Evolutionary conservation across 2,113 vertebrate genomes (phyloP).

Genomic region (Galeopterus variegatus): DNA sequence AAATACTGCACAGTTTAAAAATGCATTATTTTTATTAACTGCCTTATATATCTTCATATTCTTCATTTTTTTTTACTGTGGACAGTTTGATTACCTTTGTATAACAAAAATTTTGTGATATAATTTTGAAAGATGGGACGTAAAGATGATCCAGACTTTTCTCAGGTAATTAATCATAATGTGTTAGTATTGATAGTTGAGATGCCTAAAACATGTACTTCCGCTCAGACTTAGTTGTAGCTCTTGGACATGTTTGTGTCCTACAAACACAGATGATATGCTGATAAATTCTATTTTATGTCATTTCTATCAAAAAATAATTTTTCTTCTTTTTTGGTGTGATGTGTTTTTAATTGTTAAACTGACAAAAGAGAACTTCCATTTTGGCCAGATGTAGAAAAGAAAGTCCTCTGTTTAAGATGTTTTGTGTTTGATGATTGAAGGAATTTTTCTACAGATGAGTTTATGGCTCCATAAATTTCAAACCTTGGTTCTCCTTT

Average conservation of each 20-base stretch:
- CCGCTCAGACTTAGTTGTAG: neutral
- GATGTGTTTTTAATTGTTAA: neutral
- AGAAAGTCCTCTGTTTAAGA: neutral
- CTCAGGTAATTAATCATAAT: neutral
- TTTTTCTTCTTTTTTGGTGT: neutral
- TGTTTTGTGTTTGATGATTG: neutral
- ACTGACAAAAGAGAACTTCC: neutral
- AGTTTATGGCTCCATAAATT: neutral
- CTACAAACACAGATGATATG: neutral
- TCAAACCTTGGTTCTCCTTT: neutral
- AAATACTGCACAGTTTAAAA: slow-evolving; percentile 24
- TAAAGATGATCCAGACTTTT: neutral
- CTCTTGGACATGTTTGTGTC: neutral
- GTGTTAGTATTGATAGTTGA: neutral
- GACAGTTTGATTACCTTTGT: neutral
- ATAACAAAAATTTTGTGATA: neutral
- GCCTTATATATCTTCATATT: neutral
- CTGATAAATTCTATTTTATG: neutral
- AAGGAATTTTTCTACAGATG: neutral
- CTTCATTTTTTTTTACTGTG: neutral
- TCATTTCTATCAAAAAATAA: neutral
- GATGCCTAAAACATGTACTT: neutral
- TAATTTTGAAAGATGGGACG: neutral
- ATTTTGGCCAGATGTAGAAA: neutral
- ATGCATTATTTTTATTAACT: neutral